phyloP scores from a whole-genome alignment of 1,140 invertebrate species.

The Cephus cinctus region DNA sequence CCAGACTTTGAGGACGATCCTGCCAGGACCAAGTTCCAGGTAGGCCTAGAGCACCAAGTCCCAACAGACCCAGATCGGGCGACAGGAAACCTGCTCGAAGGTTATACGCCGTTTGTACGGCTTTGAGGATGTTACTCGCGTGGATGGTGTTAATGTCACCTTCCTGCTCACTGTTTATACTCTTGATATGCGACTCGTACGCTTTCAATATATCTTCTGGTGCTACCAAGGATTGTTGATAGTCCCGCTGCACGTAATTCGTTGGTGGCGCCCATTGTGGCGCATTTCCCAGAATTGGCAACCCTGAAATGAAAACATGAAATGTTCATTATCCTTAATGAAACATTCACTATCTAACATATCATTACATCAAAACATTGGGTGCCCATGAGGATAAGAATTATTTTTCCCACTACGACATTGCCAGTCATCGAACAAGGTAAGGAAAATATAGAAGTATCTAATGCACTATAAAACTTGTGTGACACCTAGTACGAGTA shows the following conservation, averaged over 20 bases:
- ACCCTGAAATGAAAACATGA: constrained; percentile 29
- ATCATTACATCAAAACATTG: background rate
- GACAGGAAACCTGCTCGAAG: too few species aligned
- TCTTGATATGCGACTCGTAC: too few species aligned
- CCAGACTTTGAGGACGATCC: background rate
- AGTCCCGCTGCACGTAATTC: constrained; percentile 32
- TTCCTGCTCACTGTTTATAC: too few species aligned
- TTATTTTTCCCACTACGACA: too few species aligned
- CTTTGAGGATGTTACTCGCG: background rate
- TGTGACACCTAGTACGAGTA: too few species aligned
- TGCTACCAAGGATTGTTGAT: constrained; percentile 37
- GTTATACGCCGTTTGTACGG: too few species aligned
- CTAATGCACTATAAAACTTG: too few species aligned
- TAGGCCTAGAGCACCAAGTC: background rate
- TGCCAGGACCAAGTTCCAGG: background rate
- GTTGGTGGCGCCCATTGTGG: constrained; percentile 45
- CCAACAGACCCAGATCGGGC: background rate
- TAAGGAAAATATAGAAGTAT: too few species aligned
- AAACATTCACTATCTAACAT: too few species aligned
- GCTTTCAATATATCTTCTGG: constrained; percentile 24
- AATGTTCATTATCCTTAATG: background rate
- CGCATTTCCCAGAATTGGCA: constrained; percentile 37
- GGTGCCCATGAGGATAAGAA: too few species aligned
- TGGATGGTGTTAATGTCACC: too few species aligned
- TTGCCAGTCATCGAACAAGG: too few species aligned